phyloP scores from a whole-genome alignment of 2,888 invertebrate species.

The Norana najaformis region DNA sequence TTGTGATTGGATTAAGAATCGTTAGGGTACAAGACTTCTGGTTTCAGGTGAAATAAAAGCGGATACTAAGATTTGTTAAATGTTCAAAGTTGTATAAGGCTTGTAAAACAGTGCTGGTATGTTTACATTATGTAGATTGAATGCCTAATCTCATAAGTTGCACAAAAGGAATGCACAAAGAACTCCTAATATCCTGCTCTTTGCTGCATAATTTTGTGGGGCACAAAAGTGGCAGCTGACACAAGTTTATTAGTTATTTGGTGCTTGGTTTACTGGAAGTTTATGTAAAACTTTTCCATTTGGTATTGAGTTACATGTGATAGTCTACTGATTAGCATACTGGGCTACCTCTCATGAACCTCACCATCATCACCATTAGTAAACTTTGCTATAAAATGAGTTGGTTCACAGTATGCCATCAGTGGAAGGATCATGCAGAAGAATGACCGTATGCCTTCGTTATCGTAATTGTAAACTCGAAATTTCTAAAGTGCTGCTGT shows the following conservation, averaged over 20 bases:
- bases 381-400: not conserved
- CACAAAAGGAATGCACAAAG: not conserved
- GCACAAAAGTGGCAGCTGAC: not conserved
- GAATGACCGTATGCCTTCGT: not conserved
- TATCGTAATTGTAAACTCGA: too few relatives aligned
- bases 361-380: not conserved
- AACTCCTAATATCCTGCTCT: not conserved
- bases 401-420: not conserved
- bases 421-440: not conserved
- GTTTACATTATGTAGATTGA: not conserved
- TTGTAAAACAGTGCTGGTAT: not conserved
- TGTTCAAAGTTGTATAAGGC: not conserved
- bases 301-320: not conserved
- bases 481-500: too few relatives aligned
- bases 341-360: not conserved
- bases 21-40: not conserved
- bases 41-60: not conserved
- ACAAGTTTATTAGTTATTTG: not conserved
- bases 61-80: not conserved
- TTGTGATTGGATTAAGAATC: not conserved
- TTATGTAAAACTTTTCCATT: not conserved
- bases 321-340: too few relatives aligned
- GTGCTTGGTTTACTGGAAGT: not conserved
- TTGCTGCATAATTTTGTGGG: not conserved
- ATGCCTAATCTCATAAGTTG: not conserved